phyloP scores from a whole-genome alignment of 2,888 invertebrate species.

The Tridacna crocea region DNA sequence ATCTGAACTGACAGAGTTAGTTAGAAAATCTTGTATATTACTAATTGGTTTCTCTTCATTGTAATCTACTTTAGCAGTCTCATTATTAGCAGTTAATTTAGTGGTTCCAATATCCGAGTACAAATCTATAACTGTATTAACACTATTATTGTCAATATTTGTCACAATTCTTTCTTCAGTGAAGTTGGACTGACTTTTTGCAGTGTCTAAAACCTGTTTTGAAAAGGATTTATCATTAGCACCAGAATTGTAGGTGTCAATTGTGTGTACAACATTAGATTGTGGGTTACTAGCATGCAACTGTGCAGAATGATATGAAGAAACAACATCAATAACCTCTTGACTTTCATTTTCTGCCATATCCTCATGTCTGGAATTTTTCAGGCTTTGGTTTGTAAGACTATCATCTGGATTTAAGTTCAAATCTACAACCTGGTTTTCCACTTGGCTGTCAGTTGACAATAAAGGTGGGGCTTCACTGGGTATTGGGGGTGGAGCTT shows the following conservation, averaged over 20 bases:
- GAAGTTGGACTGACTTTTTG: conserved; percentile 33
- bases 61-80: neutral
- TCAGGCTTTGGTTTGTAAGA: neutral
- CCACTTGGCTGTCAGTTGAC: conserved; percentile 4
- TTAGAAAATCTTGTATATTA: conserved; percentile 14
- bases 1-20: conserved; percentile 33
- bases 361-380: neutral
- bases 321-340: conserved; percentile 45
- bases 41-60: neutral
- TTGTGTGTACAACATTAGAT: conserved; percentile 8
- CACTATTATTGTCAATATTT: conserved; percentile 34
- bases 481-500: conserved; percentile 39
- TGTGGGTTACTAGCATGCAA: conserved; percentile 48
- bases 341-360: conserved; percentile 2
- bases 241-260: neutral
- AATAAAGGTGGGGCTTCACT: conserved; percentile 23
- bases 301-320: conserved; percentile 35
- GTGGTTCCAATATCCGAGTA: conserved; percentile 49
- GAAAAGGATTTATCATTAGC: conserved; percentile 37
- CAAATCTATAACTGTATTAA: conserved; percentile 53
- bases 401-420: conserved; percentile 47
- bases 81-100: neutral
- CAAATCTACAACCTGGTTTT: conserved; percentile 41
- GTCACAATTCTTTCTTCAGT: conserved; percentile 10
- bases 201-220: conserved; percentile 40